Evolutionary conservation across 2,888 invertebrate genomes (phyloP), one percentile per base, ranked within the genome.

Genomic region (Dynastes grantii): DNA sequence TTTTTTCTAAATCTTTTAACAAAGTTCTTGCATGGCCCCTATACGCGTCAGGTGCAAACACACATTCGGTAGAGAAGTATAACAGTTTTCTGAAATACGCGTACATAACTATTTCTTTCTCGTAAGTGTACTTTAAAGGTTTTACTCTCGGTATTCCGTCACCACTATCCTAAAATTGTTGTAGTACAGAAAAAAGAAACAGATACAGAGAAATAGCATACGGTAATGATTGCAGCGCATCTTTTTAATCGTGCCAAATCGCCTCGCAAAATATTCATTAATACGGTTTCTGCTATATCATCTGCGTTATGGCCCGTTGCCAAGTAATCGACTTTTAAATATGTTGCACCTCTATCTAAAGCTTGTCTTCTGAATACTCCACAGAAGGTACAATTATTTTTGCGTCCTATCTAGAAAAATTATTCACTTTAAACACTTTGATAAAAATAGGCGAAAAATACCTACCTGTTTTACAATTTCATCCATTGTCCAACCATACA

Each of bases 401-500:
- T 97, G 76, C 95, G 92, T 0, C 96, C 95, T 82, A 93, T 91
- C 92, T 92, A 84, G 32, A 76, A 88, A 87, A 81, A 45, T 76
- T 45, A 45, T 45, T 45, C 32, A 3, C 3, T 37, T 37, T 37
- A 37, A 45, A 45, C 11, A 11, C 45, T 45, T 11, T 45, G 1
- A 45, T 45, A 45, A 45, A 45, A 45, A 11, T 11, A 37, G 5
- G 9, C 45, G 1, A 45, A 45, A 45, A 37, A 37, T 37, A 37
- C 32, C 4, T 51, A 70, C 95, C 88, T 95, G 94, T 63, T 92
- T 92, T 0, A 99, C 99, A 88, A 99, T 99, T 85, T 95, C 95
- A 90, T 99, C 99, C 98, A 98, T 98, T 2, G 99, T 98, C 99
- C 99, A 99, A 0, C 98, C 98, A 90, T 99, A 99, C 3, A 99